phyloP scores from a whole-genome alignment of 2,113 vertebrate species.

The Butorides virescens region DNA sequence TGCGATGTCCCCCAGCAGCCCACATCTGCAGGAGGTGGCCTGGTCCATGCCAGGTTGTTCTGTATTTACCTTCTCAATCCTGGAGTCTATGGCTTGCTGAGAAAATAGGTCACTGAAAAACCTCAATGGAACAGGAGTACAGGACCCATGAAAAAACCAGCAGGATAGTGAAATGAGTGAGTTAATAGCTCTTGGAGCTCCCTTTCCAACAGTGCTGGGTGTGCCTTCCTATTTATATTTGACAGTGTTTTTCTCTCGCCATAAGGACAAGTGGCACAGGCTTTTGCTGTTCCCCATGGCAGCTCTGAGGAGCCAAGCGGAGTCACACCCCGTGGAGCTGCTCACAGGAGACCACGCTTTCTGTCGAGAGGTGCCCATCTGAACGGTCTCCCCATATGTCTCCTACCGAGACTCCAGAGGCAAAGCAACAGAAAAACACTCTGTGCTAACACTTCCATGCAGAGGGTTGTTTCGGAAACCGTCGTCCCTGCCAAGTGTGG shows the following conservation, averaged over 20 bases:
- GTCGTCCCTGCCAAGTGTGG: neutral
- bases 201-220: slow-evolving; percentile 32
- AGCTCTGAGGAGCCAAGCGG: accelerated
- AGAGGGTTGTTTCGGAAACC: slow-evolving; percentile 17
- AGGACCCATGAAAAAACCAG: neutral
- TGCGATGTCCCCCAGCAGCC: neutral
- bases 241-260: neutral
- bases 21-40: neutral
- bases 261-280: neutral
- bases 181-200: neutral
- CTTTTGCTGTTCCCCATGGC: neutral
- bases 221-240: slow-evolving; percentile 10
- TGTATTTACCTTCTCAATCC: neutral
- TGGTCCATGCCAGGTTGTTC: neutral
- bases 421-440: neutral
- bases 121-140: neutral
- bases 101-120: neutral
- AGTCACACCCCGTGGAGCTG: neutral
- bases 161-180: neutral
- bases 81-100: neutral
- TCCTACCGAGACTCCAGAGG: neutral
- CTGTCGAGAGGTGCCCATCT: neutral
- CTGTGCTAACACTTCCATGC: neutral
- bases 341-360: accelerated
- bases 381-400: neutral